These are phyloP conservation scores for Emydocephalus ijimae DNA, from an alignment of 2,113 vertebrate genomes.

Conservation along the genomic window DNA sequence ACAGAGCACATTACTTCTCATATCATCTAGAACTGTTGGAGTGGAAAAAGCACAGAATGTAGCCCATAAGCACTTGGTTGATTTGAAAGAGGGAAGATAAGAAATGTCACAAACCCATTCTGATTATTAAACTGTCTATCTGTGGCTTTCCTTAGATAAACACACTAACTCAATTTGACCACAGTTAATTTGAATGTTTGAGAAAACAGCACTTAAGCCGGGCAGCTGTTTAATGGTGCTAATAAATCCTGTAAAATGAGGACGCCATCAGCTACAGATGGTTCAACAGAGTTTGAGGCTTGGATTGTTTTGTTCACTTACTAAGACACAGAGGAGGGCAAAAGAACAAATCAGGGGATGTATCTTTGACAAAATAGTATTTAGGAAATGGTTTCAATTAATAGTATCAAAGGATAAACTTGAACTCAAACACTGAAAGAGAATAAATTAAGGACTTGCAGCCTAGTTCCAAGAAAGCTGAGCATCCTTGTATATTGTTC, in stretches of 20 bases:
- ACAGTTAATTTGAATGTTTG: not conserved
- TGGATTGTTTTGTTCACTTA: not conserved
- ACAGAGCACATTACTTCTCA: not conserved
- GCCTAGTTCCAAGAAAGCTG: not conserved
- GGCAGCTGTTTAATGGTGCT: not conserved
- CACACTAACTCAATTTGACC: not conserved
- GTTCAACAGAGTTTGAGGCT: not conserved
- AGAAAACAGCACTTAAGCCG: not conserved
- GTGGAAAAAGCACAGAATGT: not conserved
- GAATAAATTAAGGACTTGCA: not conserved
- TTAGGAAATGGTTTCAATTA: not conserved
- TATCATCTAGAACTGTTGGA: not conserved
- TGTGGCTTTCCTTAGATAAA: conserved; percentile 8
- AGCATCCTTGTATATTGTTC: not conserved
- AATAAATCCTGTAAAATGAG: not conserved
- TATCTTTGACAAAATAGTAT: not conserved
- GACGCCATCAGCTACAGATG: not conserved
- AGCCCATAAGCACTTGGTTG: not conserved
- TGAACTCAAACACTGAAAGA: not conserved
- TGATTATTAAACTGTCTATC: conserved; percentile 2
- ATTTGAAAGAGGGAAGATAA: not conserved
- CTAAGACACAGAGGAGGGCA: not conserved
- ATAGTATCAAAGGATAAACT: not conserved
- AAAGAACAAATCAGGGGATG: not conserved
- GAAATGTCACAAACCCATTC: conserved; percentile 2